phyloP scores from a whole-genome alignment of 2,888 invertebrate species.

The Leucophenga maculata region DNA sequence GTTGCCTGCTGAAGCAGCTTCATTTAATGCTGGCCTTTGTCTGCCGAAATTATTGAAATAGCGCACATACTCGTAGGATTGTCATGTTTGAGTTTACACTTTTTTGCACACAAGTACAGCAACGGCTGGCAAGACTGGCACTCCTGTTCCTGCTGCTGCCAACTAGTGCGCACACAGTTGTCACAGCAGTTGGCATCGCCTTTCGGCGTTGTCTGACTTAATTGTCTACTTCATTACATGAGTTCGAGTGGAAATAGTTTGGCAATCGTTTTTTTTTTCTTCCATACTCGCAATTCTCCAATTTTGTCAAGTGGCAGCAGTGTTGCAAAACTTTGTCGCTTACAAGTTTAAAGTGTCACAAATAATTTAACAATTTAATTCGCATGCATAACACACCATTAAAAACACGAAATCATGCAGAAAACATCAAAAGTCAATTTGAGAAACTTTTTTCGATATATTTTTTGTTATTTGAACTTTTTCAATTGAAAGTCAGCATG shows the following conservation, averaged over 20 bases:
- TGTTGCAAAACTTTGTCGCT: too few species aligned
- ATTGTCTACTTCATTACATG: conserved; percentile 42
- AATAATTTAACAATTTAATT: conserved; percentile 58
- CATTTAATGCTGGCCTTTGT: not conserved
- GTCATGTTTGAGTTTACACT: not conserved
- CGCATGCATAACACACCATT: conserved; percentile 61
- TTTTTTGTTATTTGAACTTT: not conserved
- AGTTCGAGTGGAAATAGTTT: conserved; percentile 24
- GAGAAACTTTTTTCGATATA: not conserved
- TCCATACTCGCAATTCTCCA: too few species aligned
- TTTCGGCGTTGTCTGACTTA: conserved; percentile 36
- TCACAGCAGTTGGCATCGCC: conserved; percentile 36
- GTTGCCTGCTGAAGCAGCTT: too few species aligned
- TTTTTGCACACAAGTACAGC: not conserved
- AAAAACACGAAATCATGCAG: conserved; percentile 57
- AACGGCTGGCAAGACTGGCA: too few species aligned
- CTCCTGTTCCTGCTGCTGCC: not conserved
- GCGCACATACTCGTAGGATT: too few species aligned
- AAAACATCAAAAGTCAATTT: conserved; percentile 65
- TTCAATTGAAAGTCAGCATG: conserved; percentile 42
- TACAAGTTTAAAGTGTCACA: not conserved
- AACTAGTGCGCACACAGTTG: not conserved
- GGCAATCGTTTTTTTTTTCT: not conserved
- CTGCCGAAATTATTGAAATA: conserved; percentile 17
- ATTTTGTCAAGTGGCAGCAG: too few species aligned